Conservation (phyloP, 2,888 invertebrate genomes). For the Oxycera nigricornis region DNA sequence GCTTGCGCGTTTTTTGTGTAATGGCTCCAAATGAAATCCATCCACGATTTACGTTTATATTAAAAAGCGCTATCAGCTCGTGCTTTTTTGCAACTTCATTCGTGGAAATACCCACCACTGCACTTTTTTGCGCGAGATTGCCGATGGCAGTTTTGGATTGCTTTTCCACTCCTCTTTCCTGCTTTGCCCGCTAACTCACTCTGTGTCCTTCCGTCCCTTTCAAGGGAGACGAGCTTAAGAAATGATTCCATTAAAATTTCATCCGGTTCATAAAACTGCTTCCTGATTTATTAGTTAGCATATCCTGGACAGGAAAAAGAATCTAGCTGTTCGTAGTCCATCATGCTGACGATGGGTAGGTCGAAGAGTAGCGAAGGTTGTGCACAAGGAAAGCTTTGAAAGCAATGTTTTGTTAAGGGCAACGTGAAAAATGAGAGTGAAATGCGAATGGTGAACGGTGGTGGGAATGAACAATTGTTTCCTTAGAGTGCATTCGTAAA, state of each 20-base stretch:
- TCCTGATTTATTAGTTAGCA: constrained; percentile 35
- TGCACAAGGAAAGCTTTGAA: not conserved
- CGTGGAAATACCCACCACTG: no score
- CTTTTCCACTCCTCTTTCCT: no score
- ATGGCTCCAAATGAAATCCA: no score
- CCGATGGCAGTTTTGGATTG: no score
- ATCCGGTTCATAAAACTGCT: constrained; percentile 35
- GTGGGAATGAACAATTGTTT: not conserved
- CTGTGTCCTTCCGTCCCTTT: no score
- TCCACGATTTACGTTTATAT: no score
- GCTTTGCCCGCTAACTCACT: no score
- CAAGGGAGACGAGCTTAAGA: no score
- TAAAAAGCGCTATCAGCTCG: no score
- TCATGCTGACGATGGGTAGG: not conserved
- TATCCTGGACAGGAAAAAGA: constrained; percentile 25
- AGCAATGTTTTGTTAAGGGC: not conserved
- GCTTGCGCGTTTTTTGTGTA: no score
- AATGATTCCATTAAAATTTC: constrained; percentile 36
- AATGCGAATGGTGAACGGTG: not conserved
- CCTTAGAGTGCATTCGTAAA: not conserved
- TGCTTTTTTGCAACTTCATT: no score
- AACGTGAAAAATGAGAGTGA: not conserved
- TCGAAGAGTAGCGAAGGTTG: not conserved
- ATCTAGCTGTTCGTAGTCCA: constrained; percentile 11
- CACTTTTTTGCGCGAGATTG: no score